Conservation (phyloP, 64 coral and sea anemone species). For the Actinia equina region DNA sequence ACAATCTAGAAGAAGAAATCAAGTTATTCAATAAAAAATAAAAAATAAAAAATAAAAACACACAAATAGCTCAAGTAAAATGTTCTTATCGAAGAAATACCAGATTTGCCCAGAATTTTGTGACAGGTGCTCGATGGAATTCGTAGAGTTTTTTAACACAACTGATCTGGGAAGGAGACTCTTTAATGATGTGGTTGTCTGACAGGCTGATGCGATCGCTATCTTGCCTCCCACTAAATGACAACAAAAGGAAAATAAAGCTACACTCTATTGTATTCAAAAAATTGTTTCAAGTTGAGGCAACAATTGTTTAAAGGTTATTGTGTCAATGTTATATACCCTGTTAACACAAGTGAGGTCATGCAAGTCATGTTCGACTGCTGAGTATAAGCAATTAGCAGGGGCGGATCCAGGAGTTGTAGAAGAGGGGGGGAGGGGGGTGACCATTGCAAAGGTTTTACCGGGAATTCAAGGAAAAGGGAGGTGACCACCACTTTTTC, state of each 20-base stretch:
- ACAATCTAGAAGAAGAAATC: conserved; percentile 56
- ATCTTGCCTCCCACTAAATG: background rate
- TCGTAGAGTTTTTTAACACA: conserved; percentile 40
- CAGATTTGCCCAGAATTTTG: conserved; percentile 86
- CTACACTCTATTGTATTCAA: too few relatives aligned
- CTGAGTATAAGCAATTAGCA: too few relatives aligned
- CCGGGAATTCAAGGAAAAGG: too few relatives aligned
- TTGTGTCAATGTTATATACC: too few relatives aligned
- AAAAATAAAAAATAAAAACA: background rate
- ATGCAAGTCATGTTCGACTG: too few relatives aligned
- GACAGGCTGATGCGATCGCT: background rate
- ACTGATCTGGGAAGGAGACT: background rate
- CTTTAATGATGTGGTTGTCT: background rate
- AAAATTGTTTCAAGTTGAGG: too few relatives aligned
- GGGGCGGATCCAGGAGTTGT: too few relatives aligned
- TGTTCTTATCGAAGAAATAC: background rate
- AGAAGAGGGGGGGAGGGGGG: too few relatives aligned
- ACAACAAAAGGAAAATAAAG: background rate
- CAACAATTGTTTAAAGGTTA: too few relatives aligned
- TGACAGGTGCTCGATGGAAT: conserved; percentile 77
- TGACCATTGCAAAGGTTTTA: too few relatives aligned
- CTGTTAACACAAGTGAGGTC: too few relatives aligned
- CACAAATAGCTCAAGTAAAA: background rate
- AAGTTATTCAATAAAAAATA: background rate
- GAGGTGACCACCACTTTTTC: too few relatives aligned